Conservation (phyloP, 2,797 vertebrate species). For the Adelosebastes latens region DNA sequence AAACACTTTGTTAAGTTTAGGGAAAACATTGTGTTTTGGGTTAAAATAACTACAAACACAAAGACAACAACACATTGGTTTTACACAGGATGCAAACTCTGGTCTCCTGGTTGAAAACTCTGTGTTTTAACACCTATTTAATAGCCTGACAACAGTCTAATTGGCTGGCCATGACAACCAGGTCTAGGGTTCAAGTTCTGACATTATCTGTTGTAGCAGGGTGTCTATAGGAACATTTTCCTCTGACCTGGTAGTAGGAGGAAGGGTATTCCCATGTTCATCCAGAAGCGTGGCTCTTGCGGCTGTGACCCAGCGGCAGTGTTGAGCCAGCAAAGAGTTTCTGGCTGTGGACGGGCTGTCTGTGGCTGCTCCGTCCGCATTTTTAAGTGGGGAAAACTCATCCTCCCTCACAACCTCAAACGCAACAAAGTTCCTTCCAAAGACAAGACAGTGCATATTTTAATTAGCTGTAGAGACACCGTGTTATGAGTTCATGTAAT, state of each 20-base stretch:
- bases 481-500: not conserved
- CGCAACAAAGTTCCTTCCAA: constrained; percentile 89
- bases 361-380: constrained; percentile 81
- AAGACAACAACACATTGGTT: no score
- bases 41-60: no score
- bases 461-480: not conserved
- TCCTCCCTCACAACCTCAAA: constrained; percentile 93
- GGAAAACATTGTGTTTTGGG: no score
- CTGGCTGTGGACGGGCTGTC: constrained; percentile 88
- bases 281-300: constrained; percentile 87
- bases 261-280: constrained; percentile 68
- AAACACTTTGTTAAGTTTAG: no score
- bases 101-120: no score
- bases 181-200: no score
- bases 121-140: no score
- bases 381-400: constrained; percentile 95
- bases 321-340: constrained; percentile 86
- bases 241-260: constrained; percentile 74
- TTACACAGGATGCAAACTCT: no score
- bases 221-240: not conserved
- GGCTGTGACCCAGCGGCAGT: constrained; percentile 88
- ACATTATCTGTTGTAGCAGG: not conserved
- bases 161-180: no score
- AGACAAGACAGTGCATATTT: not conserved
- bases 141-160: no score